Percentiles rank a stretch among this genome's conserved stretches.
Conservation (phyloP, 2,888 invertebrate species). For the Pseudolycoriella hygida region DNA sequence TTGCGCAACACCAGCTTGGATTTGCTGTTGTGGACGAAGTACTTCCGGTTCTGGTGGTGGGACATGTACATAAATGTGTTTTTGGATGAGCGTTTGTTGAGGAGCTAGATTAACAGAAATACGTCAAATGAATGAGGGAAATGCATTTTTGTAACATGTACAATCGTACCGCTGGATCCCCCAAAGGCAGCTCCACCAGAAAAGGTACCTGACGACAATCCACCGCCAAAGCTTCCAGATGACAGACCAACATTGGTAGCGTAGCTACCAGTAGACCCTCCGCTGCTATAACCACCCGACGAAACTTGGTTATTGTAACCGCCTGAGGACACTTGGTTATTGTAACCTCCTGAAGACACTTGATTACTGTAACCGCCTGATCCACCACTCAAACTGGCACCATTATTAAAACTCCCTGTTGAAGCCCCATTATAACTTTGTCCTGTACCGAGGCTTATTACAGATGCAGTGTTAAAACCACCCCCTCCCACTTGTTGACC, state of each 20-base stretch:
- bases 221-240: no score
- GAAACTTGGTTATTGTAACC: not conserved
- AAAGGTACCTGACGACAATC: no score
- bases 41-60: constrained; percentile 65
- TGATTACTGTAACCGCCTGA: constrained; percentile 10
- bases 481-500: not conserved
- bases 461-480: not conserved
- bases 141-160: no score
- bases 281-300: not conserved
- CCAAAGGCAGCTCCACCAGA: no score
- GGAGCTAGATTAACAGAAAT: no score
- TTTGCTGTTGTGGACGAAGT: constrained; percentile 37
- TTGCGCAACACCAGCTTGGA: constrained; percentile 41
- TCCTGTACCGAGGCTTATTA: not conserved
- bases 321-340: not conserved
- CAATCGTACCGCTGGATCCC: no score
- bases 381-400: constrained; percentile 13
- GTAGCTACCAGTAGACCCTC: no score
- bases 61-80: constrained; percentile 69
- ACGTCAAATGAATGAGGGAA: no score
- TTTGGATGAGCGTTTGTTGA: constrained; percentile 44
- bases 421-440: not conserved
- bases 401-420: constrained; percentile 1
- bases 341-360: not conserved
- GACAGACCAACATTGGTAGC: no score